Evolutionary conservation across 2,888 invertebrate genomes (phyloP), one percentile per base, ranked within the genome.

Genomic region (Vandiemenella viatica): DNA sequence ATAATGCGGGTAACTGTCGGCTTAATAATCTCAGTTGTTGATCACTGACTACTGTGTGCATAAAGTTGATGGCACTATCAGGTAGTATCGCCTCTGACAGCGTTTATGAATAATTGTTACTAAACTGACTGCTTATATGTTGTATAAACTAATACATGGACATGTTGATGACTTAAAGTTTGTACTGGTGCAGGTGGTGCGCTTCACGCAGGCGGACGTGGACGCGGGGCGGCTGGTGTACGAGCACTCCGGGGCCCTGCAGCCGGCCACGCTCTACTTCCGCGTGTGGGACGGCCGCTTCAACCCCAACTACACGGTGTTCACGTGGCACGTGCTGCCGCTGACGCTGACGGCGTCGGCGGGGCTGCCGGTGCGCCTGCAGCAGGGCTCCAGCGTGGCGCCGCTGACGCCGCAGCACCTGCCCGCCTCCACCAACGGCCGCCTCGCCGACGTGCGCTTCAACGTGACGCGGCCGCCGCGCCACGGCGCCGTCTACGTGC

Each of bases 241-340:
- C 62, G 78, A 83, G 56, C 96, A 97, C 67, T 86, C 87, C 46
- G n/a, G 95, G 4, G 74, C 81, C 15, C 74, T 90, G 22, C 78
- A 81, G 57, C 76, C 80, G 0, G 79, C 79, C 0, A 79, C 82
- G 0, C 87, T 90, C 60, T 86, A 87, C 65, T 86, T 91, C 57
- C 74, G 87, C 42, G 90, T 90, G 0, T 86, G 84, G 66, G 95
- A 95, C 63, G 91, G 90, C 0, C 79, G 82, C 51, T 90, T 88
- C 62, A 80, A 82, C 57, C 87, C 89, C 0, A 79, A 79, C 1
- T 88, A 87, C 62, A 84, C 79, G 3, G 77, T 86, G 19, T 89
- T 96, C 60, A 84, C 87, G 50, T 83, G 97, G 23, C 78, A 81
- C 58, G 81, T 95, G 2, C 71, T 83, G 19, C 84, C 90, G 0